Percentiles rank a stretch among this genome's conserved stretches.
These are phyloP conservation scores for Antedon bifida DNA, from an alignment of 35 echinoderm and acorn worm species.

Conservation along the genomic window DNA sequence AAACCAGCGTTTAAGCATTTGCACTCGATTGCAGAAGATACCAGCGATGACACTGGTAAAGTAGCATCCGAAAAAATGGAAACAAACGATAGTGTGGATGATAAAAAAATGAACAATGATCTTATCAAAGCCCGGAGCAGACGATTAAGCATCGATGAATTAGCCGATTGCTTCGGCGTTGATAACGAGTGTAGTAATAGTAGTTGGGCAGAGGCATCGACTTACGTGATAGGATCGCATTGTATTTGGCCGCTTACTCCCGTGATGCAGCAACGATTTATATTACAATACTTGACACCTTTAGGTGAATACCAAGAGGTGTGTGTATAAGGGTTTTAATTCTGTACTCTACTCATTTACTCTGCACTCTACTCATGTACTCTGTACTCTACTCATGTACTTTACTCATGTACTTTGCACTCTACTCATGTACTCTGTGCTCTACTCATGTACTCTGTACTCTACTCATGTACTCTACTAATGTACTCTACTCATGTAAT, in stretches of 20 bases:
- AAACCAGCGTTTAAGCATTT: neutral
- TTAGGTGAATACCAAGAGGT: slow-evolving; percentile 98
- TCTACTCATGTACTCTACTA: no score
- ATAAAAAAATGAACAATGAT: no score
- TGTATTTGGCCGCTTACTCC: slow-evolving; percentile 65
- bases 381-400: no score
- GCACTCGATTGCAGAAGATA: neutral
- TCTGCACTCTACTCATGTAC: no score
- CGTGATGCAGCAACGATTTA: slow-evolving; percentile 78
- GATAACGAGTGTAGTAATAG: slow-evolving; percentile 78
- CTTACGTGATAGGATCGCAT: slow-evolving; percentile 66
- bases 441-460: no score
- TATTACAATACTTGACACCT: slow-evolving; percentile 91
- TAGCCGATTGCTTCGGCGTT: neutral
- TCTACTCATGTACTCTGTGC: no score
- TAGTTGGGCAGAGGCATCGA: slow-evolving; percentile 79
- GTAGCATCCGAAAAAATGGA: neutral
- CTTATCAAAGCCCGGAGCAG: neutral
- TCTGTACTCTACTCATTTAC: no score
- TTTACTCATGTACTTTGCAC: no score
- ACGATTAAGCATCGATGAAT: neutral
- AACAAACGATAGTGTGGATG: neutral
- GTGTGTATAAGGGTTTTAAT: neutral
- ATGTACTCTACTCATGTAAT: no score
- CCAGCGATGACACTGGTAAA: neutral